Evolutionary conservation across 2,113 vertebrate species (phyloP).

Genomic region (Hemichromis elongatus): DNA sequence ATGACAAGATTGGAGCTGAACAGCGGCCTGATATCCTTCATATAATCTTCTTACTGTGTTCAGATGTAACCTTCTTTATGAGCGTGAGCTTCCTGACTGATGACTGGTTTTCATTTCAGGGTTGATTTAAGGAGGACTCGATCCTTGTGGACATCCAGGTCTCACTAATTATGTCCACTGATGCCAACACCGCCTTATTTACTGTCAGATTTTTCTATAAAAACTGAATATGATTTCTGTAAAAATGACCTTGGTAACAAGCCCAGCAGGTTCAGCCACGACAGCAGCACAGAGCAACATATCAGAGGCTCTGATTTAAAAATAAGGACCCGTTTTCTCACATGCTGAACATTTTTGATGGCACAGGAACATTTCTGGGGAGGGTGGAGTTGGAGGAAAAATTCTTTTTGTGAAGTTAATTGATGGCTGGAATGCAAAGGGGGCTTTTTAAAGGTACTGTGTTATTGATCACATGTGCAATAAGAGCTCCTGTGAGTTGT

Average conservation of each 20-base stretch:
- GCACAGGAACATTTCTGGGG: neutral
- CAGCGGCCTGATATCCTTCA: neutral
- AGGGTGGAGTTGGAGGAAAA: neutral
- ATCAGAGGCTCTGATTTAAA: neutral
- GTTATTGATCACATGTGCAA: neutral
- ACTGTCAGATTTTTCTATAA: neutral
- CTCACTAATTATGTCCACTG: neutral
- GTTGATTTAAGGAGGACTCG: neutral
- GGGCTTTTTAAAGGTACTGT: rapidly evolving
- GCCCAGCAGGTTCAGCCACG: neutral
- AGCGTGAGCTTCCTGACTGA: neutral
- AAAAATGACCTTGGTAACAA: neutral
- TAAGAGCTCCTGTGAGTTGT: neutral
- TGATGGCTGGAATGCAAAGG: neutral
- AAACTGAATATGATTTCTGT: neutral
- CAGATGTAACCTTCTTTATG: neutral
- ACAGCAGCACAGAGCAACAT: neutral
- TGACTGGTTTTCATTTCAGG: neutral
- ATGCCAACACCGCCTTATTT: neutral
- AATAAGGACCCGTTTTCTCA: neutral
- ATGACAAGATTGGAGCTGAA: neutral
- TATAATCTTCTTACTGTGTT: neutral
- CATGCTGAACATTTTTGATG: neutral
- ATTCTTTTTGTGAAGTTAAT: neutral
- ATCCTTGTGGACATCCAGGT: neutral